phyloP scores from a whole-genome alignment of 2,113 vertebrate genomes.

The Micromys minutus region DNA sequence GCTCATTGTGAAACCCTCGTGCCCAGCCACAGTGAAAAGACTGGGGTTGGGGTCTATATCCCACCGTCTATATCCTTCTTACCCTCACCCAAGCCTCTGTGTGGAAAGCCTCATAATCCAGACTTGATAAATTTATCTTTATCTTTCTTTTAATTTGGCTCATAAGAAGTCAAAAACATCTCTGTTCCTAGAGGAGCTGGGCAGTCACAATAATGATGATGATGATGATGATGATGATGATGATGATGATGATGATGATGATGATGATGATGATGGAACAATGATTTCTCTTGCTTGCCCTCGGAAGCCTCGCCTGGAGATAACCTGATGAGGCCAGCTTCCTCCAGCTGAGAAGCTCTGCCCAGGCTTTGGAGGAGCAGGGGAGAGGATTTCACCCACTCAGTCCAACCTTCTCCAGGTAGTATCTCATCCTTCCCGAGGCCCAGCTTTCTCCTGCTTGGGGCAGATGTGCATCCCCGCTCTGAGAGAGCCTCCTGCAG shows the following conservation, averaged over 20 bases:
- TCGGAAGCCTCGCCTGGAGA: conserved; percentile 77
- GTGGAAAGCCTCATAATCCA: neutral
- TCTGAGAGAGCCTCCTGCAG: neutral
- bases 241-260: too few species aligned
- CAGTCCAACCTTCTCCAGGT: conserved; percentile 9
- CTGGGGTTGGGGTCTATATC: neutral
- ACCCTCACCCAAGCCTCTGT: neutral
- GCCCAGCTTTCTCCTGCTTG: neutral
- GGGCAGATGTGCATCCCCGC: neutral
- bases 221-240: too few species aligned
- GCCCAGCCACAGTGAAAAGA: neutral
- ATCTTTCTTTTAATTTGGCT: conserved; percentile 37
- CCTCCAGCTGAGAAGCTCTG: conserved; percentile 60
- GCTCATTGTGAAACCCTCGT: neutral
- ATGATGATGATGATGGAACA: too few species aligned
- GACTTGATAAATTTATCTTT: neutral
- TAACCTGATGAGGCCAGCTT: conserved; percentile 69
- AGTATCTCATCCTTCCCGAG: conserved; percentile 38
- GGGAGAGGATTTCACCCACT: conserved; percentile 62
- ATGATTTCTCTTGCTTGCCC: conserved; percentile 71
- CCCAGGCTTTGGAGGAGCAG: neutral
- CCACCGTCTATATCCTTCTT: neutral
- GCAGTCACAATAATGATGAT: conserved; percentile 60
- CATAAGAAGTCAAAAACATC: neutral
- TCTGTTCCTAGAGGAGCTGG: conserved; percentile 61